Evolutionary conservation across 2,888 invertebrate genomes (phyloP).

Genomic region (Odontocerum albicorne): DNA sequence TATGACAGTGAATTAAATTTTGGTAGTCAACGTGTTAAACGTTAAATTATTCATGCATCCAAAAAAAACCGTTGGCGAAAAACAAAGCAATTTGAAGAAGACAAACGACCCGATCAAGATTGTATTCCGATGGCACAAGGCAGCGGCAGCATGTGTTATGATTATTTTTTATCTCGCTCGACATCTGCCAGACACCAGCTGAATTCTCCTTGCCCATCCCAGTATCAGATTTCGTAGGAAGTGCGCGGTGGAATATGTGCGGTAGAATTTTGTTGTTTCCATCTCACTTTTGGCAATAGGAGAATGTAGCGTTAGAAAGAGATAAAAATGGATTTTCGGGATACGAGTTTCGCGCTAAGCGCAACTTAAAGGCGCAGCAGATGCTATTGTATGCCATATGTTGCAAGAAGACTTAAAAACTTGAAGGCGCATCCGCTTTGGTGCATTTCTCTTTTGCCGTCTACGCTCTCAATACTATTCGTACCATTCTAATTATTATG

Average conservation of each 20-base stretch:
- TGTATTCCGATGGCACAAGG: background rate
- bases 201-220: conserved; percentile 23
- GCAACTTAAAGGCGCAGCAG: conserved; percentile 9
- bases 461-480: no score
- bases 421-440: conserved; percentile 13
- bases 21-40: no score
- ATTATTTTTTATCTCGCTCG: conserved; percentile 14
- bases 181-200: conserved; percentile 35
- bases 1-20: no score
- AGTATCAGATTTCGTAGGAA: conserved; percentile 35
- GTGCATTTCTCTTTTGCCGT: no score
- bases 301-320: background rate
- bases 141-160: conserved; percentile 16
- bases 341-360: conserved; percentile 8
- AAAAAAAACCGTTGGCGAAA: no score
- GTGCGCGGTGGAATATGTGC: conserved; percentile 9
- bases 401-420: conserved; percentile 17
- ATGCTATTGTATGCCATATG: conserved; percentile 18
- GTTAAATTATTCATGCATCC: no score
- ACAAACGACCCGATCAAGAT: conserved; percentile 3
- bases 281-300: background rate
- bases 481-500: no score
- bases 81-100: no score
- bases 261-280: background rate
- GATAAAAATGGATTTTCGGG: background rate